These are phyloP conservation scores for Conistra vaccinii DNA, from an alignment of 2,888 invertebrate species.

Conservation along the genomic window DNA sequence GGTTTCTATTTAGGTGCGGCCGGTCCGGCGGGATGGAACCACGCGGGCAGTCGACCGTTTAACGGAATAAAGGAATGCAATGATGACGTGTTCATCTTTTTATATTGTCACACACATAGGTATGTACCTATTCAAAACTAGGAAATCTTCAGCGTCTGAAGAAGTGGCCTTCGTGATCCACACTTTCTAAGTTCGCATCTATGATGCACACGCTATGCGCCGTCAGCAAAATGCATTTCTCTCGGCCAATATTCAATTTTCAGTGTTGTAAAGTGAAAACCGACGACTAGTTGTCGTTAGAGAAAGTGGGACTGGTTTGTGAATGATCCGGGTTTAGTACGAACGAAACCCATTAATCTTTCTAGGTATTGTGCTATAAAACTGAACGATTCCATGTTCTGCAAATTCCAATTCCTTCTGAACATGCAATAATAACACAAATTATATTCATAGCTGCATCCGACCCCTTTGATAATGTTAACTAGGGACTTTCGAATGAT, in stretches of 20 bases:
- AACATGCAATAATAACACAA: slow-evolving; percentile 31
- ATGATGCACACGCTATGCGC: slow-evolving; percentile 51
- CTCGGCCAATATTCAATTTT: slow-evolving; percentile 66
- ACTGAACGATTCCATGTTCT: slow-evolving; percentile 33
- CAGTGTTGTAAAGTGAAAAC: slow-evolving; percentile 63
- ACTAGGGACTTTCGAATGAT: slow-evolving; percentile 24
- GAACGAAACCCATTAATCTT: slow-evolving; percentile 50
- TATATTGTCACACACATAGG: slow-evolving; percentile 54
- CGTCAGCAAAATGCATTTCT: slow-evolving; percentile 62
- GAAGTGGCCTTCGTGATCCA: slow-evolving; percentile 48
- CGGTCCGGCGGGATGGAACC: slow-evolving; percentile 87
- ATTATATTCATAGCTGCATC: slow-evolving; percentile 34
- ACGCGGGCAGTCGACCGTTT: slow-evolving; percentile 86
- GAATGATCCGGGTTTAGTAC: slow-evolving; percentile 46
- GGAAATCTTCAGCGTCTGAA: slow-evolving; percentile 17
- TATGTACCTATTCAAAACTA: slow-evolving; percentile 24
- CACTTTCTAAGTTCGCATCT: slow-evolving; percentile 71
- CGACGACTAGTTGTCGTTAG: slow-evolving; percentile 51
- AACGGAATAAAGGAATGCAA: slow-evolving; percentile 86
- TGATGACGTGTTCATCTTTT: slow-evolving; percentile 74
- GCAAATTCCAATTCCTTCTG: slow-evolving; percentile 30
- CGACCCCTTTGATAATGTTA: slow-evolving; percentile 23
- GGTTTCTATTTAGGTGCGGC: slow-evolving; percentile 91
- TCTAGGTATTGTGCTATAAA: slow-evolving; percentile 43
- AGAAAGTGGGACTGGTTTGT: slow-evolving; percentile 70